phyloP scores from a whole-genome alignment of 1,140 invertebrate species.

The Yoshiicerus persimilis region DNA sequence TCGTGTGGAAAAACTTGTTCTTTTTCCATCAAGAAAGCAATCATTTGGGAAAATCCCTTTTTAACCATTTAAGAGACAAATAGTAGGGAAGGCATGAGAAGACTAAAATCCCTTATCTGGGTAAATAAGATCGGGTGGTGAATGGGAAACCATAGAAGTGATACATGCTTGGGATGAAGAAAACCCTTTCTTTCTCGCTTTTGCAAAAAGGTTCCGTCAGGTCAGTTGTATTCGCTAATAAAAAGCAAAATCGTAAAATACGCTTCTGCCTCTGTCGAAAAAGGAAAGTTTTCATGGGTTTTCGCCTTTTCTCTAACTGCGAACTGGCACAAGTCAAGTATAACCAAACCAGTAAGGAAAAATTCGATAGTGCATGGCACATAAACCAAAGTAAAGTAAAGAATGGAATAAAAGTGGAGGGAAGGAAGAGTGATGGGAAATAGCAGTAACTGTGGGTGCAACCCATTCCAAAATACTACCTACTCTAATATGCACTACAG shows the following conservation, averaged over 20 bases:
- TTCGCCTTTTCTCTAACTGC: neutral
- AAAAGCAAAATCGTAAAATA: neutral
- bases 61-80: neutral
- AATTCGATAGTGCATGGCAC: neutral
- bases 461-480: no score
- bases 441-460: neutral
- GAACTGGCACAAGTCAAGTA: neutral
- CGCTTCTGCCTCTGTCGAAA: neutral
- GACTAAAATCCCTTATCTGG: neutral
- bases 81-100: neutral
- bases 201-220: neutral
- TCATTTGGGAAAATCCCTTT: neutral
- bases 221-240: neutral
- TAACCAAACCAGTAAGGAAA: neutral
- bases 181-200: neutral
- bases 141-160: neutral
- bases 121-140: neutral
- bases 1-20: neutral
- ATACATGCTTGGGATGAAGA: neutral
- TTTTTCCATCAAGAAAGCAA: neutral
- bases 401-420: neutral
- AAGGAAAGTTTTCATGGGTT: neutral
- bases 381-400: neutral
- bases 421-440: neutral
- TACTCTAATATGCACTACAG: neutral